Evolutionary conservation across 2,888 invertebrate species (phyloP).

Genomic region (Lymantria monacha): DNA sequence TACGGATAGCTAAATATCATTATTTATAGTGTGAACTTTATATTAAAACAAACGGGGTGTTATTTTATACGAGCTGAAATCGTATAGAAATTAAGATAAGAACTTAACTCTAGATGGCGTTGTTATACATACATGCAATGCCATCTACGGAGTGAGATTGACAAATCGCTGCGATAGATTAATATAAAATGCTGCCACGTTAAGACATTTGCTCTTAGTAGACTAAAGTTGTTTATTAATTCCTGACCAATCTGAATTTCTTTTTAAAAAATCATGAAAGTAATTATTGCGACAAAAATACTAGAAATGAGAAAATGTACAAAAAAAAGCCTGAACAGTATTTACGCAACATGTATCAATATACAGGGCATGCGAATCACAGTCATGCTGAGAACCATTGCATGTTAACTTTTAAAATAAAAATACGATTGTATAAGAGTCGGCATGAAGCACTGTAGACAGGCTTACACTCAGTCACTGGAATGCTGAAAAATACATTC

Average conservation of each 20-base stretch:
- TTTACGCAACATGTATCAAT: conserved; percentile 17
- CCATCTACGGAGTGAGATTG: neutral
- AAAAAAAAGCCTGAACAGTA: conserved; percentile 22
- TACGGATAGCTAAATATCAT: conserved; percentile 28
- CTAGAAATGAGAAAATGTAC: conserved; percentile 2
- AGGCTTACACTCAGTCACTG: conserved; percentile 47
- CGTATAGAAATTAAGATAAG: neutral
- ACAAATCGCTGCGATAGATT: neutral
- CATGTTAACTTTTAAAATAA: conserved; percentile 33
- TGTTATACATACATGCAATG: neutral
- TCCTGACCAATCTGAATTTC: too few relatives aligned
- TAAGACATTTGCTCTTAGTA: too few relatives aligned
- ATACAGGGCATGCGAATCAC: conserved; percentile 11
- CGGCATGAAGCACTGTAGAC: conserved; percentile 33
- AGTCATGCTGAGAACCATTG: conserved; percentile 37
- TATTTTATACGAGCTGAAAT: neutral
- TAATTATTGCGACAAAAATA: conserved; percentile 1
- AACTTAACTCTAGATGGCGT: neutral
- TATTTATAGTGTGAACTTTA: conserved; percentile 22
- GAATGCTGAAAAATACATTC: conserved; percentile 43
- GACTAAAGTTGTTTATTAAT: too few relatives aligned
- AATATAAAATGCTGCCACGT: too few relatives aligned
- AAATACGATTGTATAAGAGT: conserved; percentile 20
- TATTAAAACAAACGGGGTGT: neutral
- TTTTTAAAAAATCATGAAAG: conserved; percentile 15